Evolutionary conservation across 2,797 vertebrate genomes (phyloP), one percentile per base, ranked within the genome.

Genomic region (Scyliorhinus canicula): DNA sequence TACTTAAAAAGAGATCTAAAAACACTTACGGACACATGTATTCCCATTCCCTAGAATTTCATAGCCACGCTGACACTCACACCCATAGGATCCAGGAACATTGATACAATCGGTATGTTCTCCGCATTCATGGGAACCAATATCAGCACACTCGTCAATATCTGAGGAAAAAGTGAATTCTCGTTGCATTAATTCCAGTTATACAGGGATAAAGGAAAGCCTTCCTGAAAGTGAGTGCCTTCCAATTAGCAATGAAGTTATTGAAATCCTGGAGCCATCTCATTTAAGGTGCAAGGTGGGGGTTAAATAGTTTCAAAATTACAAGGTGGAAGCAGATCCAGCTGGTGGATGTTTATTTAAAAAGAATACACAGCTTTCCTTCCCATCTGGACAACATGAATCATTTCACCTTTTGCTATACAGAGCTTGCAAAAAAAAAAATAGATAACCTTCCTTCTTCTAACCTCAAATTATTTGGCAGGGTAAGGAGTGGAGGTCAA

Each of bases 131-230:
- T 96, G 96, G 95, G 96, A 91, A 74, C 14, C 8, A 74, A 96
- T 96, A 79, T 97, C 97, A 0, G 96, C 96, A 95, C 98, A 99
- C 96, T 99, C 98, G n/a, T 99, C 97, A n/a, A 98, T 82, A 96
- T 99, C 98, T 99, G 95, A 88, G 95, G n/a, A 74, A 52, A 60
- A 69, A 95, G 31, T 11, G 16, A 95, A 19, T 93, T 74, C 93
- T 94, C 50, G 67, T 77, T 3, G 8, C 12, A 35, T 74, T 35
- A 74, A 74, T 93, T 71, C 71, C n/a, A 65, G 44, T 28, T 44
- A 47, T 11, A 26, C 9, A 11, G 3, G 6, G 11, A 67, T 93
- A 40, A 28, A 47, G n/a, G 47, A 24, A n/a, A 93, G 28, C 19
- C 60, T 65, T 44, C 24, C 40, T 67, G 44, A 26, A 93, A 11